Conservation (phyloP, 1,140 invertebrate species). For the Heliothis subflexa region DNA sequence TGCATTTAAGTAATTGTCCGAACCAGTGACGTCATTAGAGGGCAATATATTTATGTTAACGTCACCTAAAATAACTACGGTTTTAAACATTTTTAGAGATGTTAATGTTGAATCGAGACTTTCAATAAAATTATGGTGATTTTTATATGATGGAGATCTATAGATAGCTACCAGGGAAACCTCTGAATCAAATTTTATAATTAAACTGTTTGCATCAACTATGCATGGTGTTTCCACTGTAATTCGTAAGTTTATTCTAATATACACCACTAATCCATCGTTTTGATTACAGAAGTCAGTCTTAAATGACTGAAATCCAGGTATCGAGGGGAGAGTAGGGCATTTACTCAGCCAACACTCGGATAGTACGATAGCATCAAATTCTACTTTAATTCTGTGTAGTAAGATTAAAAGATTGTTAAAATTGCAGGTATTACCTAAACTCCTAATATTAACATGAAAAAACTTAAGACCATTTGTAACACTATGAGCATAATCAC, state of each 20-base stretch:
- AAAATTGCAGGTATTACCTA: not conserved
- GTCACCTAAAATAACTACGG: not conserved
- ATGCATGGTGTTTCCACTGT: not conserved
- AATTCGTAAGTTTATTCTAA: not conserved
- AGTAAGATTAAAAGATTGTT: not conserved
- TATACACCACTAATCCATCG: not conserved
- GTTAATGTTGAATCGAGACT: not conserved
- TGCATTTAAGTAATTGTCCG: not conserved
- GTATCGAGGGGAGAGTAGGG: not conserved
- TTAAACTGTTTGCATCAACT: not conserved
- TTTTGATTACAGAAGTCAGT: not conserved
- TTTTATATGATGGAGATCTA: not conserved
- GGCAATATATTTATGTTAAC: slow-evolving; percentile 1
- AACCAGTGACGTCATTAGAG: not conserved
- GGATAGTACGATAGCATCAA: slow-evolving; percentile 1
- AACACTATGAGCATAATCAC: too few species aligned
- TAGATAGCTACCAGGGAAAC: not conserved
- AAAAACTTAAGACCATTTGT: not conserved
- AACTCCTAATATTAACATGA: not conserved
- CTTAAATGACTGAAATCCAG: not conserved
- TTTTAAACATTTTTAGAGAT: not conserved
- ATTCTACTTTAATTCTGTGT: not conserved
- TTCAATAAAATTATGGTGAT: not conserved
- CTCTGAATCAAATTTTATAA: not conserved
- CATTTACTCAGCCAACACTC: slow-evolving; percentile 14